phyloP scores from a whole-genome alignment of 64 coral and sea anemone genomes.

The Pachyseris speciosa region DNA sequence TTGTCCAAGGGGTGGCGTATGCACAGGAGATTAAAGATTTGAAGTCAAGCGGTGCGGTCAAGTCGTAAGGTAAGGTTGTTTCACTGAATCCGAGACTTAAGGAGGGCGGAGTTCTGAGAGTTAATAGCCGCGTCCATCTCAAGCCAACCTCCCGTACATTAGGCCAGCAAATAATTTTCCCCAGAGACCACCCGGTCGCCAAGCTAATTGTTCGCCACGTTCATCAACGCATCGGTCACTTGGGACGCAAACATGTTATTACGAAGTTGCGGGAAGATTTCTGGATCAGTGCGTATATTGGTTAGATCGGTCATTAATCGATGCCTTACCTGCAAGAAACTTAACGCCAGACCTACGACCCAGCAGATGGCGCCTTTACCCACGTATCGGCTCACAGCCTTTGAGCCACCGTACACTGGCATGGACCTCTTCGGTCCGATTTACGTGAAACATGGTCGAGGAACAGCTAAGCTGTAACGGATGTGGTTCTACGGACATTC shows the following conservation, averaged over 20 bases:
- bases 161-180: not conserved
- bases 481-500: too few species aligned
- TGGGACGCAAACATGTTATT: slow-evolving; percentile 44
- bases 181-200: not conserved
- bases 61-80: not conserved
- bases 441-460: slow-evolving; percentile 39
- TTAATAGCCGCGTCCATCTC: not conserved
- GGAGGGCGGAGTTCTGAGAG: not conserved
- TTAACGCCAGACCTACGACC: slow-evolving; percentile 5
- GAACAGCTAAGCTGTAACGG: slow-evolving; percentile 31
- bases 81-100: not conserved
- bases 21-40: slow-evolving; percentile 10
- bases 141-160: not conserved
- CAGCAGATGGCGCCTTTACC: slow-evolving; percentile 56
- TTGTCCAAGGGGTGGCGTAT: not conserved
- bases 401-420: slow-evolving; percentile 42
- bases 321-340: slow-evolving; percentile 37
- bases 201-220: not conserved
- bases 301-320: slow-evolving; percentile 17
- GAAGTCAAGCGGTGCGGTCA: not conserved
- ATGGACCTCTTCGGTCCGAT: slow-evolving; percentile 57
- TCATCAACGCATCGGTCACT: not conserved
- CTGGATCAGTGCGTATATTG: slow-evolving; percentile 37
- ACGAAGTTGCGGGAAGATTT: slow-evolving; percentile 35
- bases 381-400: not conserved